phyloP scores from a whole-genome alignment of 1,140 invertebrate species.

The Bombus superbus region DNA sequence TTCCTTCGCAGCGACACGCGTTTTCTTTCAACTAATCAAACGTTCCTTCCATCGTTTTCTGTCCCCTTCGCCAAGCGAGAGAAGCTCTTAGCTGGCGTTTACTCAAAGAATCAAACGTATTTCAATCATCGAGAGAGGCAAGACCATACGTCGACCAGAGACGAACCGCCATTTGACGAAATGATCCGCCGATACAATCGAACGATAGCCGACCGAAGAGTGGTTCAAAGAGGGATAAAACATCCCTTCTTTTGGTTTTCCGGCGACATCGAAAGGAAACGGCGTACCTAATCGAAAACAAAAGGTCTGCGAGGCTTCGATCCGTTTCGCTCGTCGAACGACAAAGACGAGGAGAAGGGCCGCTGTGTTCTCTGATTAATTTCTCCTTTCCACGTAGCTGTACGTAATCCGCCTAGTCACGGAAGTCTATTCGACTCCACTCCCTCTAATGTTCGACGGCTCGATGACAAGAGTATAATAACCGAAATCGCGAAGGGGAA shows the following conservation, averaged over 20 bases:
- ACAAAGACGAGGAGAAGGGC: conserved; percentile 1
- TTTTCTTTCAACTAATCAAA: conserved; percentile 23
- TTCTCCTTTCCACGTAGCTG: conserved; percentile 63
- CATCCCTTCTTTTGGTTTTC: conserved; percentile 17
- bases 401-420: conserved; percentile 68
- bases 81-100: neutral
- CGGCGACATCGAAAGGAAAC: conserved; percentile 24
- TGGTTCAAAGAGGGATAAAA: conserved; percentile 35
- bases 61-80: neutral
- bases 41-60: neutral
- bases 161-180: neutral
- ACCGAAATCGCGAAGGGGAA: conserved; percentile 59
- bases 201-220: neutral
- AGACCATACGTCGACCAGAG: neutral
- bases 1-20: neutral
- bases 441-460: conserved; percentile 48
- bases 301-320: conserved; percentile 43
- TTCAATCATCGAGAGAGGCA: conserved; percentile 12
- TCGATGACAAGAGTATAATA: conserved; percentile 69
- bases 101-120: neutral
- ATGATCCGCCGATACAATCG: conserved; percentile 24
- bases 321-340: conserved; percentile 27
- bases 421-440: conserved; percentile 61
- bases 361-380: conserved; percentile 63
- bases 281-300: conserved; percentile 45